Evolutionary conservation across 2,113 vertebrate species (phyloP).

Genomic region (Mirounga angustirostris): DNA sequence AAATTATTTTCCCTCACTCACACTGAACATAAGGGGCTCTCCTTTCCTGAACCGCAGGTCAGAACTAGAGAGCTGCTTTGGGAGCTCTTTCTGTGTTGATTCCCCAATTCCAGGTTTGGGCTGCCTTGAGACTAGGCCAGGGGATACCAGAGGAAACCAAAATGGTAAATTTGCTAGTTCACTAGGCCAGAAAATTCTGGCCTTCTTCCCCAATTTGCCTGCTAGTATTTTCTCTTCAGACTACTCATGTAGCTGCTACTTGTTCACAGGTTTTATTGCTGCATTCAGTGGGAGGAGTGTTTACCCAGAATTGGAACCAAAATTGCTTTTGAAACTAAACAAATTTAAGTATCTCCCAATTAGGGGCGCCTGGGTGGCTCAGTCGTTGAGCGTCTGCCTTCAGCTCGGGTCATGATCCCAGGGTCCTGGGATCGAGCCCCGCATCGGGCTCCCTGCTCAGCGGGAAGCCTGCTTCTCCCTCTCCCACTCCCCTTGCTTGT

Average conservation of each 20-base stretch:
- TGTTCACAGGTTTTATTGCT: neutral
- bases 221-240: constrained; percentile 13
- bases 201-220: neutral
- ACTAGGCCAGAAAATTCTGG: neutral
- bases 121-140: neutral
- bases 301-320: constrained; percentile 2
- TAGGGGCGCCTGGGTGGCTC: neutral
- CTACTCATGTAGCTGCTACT: neutral
- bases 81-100: neutral
- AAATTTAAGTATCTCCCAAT: constrained; percentile 44
- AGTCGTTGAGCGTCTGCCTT: too few species aligned
- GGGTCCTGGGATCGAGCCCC: too few species aligned
- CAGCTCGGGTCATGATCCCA: too few species aligned
- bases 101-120: neutral
- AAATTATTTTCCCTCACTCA: neutral
- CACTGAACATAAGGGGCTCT: neutral
- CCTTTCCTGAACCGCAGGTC: neutral
- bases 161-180: constrained; percentile 5
- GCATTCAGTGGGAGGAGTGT: constrained; percentile 8
- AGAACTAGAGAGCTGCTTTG: neutral
- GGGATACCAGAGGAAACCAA: neutral
- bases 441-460: too few species aligned
- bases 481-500: too few species aligned
- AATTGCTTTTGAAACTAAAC: constrained; percentile 51
- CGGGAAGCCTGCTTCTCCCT: too few species aligned